phyloP scores from a whole-genome alignment of 2,113 vertebrate species.

The Alouatta palliata region DNA sequence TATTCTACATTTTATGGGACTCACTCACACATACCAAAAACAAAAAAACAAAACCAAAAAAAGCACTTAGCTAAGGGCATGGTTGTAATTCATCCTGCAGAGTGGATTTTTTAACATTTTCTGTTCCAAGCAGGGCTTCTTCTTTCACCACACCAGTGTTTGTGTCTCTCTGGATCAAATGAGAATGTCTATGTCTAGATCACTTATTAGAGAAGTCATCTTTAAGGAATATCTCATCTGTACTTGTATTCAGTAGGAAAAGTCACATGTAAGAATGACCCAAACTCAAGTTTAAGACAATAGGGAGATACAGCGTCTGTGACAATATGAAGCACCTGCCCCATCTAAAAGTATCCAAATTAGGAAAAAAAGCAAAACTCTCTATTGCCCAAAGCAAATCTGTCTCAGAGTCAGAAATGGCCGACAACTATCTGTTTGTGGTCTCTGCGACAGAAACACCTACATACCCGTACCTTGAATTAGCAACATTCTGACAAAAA shows the following conservation, averaged over 20 bases:
- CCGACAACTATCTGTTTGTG: neutral
- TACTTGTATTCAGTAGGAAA: neutral
- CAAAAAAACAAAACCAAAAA: neutral
- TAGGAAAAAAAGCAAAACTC: neutral
- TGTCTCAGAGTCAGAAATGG: neutral
- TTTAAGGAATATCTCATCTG: neutral
- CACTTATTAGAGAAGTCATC: neutral
- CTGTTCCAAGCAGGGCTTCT: accelerated
- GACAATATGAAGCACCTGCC: neutral
- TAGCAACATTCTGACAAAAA: neutral
- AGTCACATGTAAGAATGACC: neutral
- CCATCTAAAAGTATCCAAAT: neutral
- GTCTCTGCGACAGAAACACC: neutral
- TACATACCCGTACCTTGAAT: neutral
- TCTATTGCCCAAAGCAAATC: neutral
- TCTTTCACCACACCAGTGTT: neutral
- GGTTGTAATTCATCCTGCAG: neutral
- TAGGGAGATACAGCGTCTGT: neutral
- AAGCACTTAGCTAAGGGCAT: neutral
- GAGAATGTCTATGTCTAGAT: neutral
- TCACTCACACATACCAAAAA: neutral
- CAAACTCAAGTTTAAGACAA: neutral
- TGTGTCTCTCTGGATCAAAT: neutral
- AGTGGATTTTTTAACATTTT: neutral
- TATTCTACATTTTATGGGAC: neutral